Evolutionary conservation across 2,113 vertebrate genomes (phyloP).

Genomic region (Python bivittatus): DNA sequence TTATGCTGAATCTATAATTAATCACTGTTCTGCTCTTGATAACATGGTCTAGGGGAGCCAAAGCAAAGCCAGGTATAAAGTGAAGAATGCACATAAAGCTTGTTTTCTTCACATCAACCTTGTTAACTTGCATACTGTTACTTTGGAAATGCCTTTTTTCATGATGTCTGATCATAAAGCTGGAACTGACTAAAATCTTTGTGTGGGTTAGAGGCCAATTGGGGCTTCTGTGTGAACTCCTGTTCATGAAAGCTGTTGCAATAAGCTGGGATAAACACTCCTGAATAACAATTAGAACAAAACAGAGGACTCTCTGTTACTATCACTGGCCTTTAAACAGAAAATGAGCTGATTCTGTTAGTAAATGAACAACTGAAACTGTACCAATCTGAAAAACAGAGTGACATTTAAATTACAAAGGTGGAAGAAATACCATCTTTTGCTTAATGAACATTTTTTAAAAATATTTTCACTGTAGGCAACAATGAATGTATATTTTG

Average conservation of each 20-base stretch:
- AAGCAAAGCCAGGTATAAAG: conserved; percentile 45
- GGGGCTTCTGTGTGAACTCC: conserved; percentile 58
- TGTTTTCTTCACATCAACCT: conserved; percentile 42
- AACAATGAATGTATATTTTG: neutral
- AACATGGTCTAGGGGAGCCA: conserved; percentile 19
- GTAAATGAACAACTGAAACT: conserved; percentile 28
- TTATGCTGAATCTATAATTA: conserved; percentile 17
- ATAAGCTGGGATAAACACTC: conserved; percentile 57
- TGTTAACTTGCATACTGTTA: conserved; percentile 49
- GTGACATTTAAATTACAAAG: conserved; percentile 25
- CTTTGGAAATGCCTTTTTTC: conserved; percentile 64
- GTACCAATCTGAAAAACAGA: conserved; percentile 50
- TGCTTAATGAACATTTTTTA: fast-evolving
- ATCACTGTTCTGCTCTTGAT: conserved; percentile 36
- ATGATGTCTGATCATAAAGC: conserved; percentile 50
- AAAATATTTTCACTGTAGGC: conserved; percentile 22
- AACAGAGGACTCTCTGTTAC: conserved; percentile 75
- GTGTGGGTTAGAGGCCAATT: conserved; percentile 65
- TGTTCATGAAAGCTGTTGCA: conserved; percentile 59
- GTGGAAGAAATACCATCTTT: neutral
- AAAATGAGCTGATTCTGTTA: conserved; percentile 39
- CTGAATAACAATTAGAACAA: conserved; percentile 72
- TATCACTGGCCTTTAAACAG: conserved; percentile 39
- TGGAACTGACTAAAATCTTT: conserved; percentile 64
- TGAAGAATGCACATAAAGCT: conserved; percentile 24